A percentile compares a stretch with the other conserved stretches of the same genome.
phyloP scores from a whole-genome alignment of 2,797 vertebrate genomes.

The Sandelia bainsii region DNA sequence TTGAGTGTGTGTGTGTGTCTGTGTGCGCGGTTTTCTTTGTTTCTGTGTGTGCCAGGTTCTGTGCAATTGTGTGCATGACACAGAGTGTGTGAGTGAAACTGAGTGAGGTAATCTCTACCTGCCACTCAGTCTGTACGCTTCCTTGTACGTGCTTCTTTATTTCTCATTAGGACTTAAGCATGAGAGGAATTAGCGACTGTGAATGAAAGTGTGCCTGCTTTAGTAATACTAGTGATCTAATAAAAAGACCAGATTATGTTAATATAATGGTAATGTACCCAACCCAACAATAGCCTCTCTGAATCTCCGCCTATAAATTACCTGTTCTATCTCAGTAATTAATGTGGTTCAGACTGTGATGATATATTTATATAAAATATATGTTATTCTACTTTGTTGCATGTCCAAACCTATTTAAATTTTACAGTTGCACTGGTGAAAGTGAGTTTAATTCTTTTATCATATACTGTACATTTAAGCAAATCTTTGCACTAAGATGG shows the following conservation, averaged over 20 bases:
- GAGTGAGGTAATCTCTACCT: slow-evolving; percentile 73
- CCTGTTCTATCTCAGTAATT: slow-evolving; percentile 60
- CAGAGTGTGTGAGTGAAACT: slow-evolving; percentile 32
- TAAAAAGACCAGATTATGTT: slow-evolving; percentile 78
- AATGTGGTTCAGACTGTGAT: slow-evolving; percentile 46
- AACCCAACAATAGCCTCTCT: slow-evolving; percentile 47
- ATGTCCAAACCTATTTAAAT: slow-evolving; percentile 1
- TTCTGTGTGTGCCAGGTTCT: not conserved
- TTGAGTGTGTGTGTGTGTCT: slow-evolving; percentile 15
- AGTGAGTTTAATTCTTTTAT: not conserved
- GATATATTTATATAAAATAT: slow-evolving; percentile 17
- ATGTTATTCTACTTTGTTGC: not conserved
- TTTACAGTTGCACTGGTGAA: not conserved
- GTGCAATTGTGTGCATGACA: slow-evolving; percentile 46
- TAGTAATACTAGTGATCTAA: slow-evolving; percentile 77
- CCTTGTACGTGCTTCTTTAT: slow-evolving; percentile 71
- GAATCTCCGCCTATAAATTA: slow-evolving; percentile 57
- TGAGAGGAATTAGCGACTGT: slow-evolving; percentile 72
- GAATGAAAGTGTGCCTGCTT: slow-evolving; percentile 69
- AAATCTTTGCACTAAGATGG: slow-evolving; percentile 1
- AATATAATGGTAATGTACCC: slow-evolving; percentile 73
- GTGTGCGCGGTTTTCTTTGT: slow-evolving; percentile 26
- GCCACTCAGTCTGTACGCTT: slow-evolving; percentile 41
- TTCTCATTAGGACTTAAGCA: slow-evolving; percentile 77
- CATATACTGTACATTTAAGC: not conserved